Evolutionary conservation across 2,888 invertebrate species (phyloP).

Genomic region (Thera obeliscata): DNA sequence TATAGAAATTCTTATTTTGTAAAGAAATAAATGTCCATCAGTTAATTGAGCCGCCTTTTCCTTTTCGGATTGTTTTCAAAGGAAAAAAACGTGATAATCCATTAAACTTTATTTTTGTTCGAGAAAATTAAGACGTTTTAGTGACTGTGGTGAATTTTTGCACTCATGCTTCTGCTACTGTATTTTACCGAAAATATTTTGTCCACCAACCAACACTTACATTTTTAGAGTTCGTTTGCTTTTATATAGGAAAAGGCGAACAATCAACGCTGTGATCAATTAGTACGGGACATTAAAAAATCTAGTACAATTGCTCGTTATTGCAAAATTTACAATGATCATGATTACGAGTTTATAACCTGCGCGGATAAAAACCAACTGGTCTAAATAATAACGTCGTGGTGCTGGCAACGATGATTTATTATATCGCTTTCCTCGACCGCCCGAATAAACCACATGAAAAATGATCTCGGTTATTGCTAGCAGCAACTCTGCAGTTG

Average conservation of each 20-base stretch:
- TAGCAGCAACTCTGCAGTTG: conserved; percentile 80
- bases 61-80: conserved; percentile 37
- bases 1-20: conserved; percentile 41
- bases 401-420: conserved; percentile 83
- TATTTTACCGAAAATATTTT: too few species aligned
- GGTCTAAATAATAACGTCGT: conserved; percentile 81
- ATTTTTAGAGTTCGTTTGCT: too few species aligned
- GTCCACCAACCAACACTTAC: too few species aligned
- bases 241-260: too few species aligned
- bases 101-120: conserved; percentile 33
- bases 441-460: conserved; percentile 83
- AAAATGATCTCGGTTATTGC: conserved; percentile 83
- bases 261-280: too few species aligned
- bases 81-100: conserved; percentile 34
- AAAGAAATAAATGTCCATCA: conserved; percentile 47
- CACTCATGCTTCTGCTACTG: not conserved
- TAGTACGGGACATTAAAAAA: too few species aligned
- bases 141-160: not conserved
- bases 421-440: conserved; percentile 82
- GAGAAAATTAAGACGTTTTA: conserved; percentile 11
- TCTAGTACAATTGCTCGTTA: too few species aligned
- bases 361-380: conserved; percentile 72
- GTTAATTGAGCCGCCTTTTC: conserved; percentile 51
- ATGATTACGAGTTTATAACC: conserved; percentile 66
- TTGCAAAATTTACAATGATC: conserved; percentile 11